phyloP scores from a whole-genome alignment of 2,797 vertebrate species.

The Adelosebastes latens region DNA sequence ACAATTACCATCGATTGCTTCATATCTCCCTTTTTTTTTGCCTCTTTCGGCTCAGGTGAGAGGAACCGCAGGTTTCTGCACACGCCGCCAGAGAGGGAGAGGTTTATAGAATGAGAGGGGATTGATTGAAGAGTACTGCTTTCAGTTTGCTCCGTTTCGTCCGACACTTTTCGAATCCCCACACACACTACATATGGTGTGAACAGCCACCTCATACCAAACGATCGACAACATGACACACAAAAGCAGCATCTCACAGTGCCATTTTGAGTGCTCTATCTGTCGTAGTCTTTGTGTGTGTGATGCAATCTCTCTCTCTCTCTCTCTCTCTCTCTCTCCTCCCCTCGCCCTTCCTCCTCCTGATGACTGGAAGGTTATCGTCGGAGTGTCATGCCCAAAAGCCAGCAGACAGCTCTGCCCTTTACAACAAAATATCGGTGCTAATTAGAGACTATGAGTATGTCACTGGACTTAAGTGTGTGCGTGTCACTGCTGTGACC shows the following conservation, averaged over 20 bases:
- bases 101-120: not conserved
- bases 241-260: not conserved
- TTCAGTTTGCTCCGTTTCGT: slow-evolving; percentile 7
- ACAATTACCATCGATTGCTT: slow-evolving; percentile 60
- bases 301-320: not conserved
- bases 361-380: slow-evolving; percentile 54
- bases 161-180: not conserved
- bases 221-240: slow-evolving; percentile 1
- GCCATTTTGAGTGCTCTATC: slow-evolving; percentile 3
- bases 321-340: not conserved
- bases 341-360: slow-evolving; percentile 5
- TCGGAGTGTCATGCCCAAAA: slow-evolving; percentile 59
- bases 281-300: not conserved
- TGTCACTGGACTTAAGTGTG: slow-evolving; percentile 54
- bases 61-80: not conserved
- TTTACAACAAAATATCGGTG: slow-evolving; percentile 61
- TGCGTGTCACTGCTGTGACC: slow-evolving; percentile 33
- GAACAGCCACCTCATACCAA: slow-evolving; percentile 2
- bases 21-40: slow-evolving; percentile 35
- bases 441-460: slow-evolving; percentile 73
- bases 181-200: not conserved
- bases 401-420: slow-evolving; percentile 72
- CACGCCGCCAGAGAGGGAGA: not conserved
- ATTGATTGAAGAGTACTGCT: not conserved
- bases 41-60: slow-evolving; percentile 18